Percentiles rank a stretch among this genome's conserved stretches.
Evolutionary conservation across 2,113 vertebrate species (phyloP).

Genomic region (Phylloscopus trochiloides): DNA sequence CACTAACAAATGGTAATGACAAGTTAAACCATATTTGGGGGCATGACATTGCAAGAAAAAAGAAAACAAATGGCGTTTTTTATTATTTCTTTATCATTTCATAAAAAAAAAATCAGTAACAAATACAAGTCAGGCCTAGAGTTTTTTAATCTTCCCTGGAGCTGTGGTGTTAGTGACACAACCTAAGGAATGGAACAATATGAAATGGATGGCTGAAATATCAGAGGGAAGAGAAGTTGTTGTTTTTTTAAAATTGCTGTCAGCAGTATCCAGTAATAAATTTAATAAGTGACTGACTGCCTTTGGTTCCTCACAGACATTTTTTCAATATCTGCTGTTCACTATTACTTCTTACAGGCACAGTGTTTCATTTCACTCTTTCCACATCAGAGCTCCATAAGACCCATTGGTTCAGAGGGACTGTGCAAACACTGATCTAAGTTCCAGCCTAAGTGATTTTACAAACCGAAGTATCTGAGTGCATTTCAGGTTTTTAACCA

Average conservation of each 20-base stretch:
- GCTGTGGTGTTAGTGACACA: neutral
- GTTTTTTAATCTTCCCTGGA: neutral
- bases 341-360: neutral
- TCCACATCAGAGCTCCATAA: neutral
- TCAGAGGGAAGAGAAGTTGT: neutral
- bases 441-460: neutral
- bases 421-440: neutral
- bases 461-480: neutral
- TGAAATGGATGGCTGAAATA: neutral
- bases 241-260: neutral
- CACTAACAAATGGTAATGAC: neutral
- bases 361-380: conserved; percentile 41
- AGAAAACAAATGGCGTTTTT: neutral
- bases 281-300: neutral
- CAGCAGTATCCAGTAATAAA: neutral
- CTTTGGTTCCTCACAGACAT: conserved; percentile 2
- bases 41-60: neutral
- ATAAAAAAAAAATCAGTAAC: neutral
- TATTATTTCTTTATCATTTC: neutral
- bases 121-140: neutral
- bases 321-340: conserved; percentile 25
- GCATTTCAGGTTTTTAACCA: neutral
- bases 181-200: neutral
- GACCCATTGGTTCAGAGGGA: neutral
- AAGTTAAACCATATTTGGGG: neutral